Base-by-base conservation (phyloP, 2,797 vertebrate genomes). In the Hemibagrus guttatus region DNA sequence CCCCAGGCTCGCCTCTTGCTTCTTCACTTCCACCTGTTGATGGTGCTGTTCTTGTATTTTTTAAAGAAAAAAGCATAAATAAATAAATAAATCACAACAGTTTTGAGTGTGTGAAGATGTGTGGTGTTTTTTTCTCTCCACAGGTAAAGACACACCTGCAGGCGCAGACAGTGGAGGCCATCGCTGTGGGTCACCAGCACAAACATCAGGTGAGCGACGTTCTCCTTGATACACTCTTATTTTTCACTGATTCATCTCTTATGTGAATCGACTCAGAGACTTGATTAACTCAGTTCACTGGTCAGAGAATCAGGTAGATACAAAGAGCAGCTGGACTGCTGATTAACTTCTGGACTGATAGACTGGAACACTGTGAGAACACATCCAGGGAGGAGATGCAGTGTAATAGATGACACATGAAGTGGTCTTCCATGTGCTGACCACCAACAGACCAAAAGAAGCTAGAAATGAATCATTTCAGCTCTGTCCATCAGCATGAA, bases 111-210 rank as follows among this genome's bases (percentile, higher is more conserved):
- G 11, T 84, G 39, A 61, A 39, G 23, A 4, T 76, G 42, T 52
- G 31, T 54, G 19, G 91, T 85, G 89, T n/a, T 49, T 14, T 91
- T 85, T 89, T 42, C 26, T 59, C 87, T 71, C 52, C 1, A 26
- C 85, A 99, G 98, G 95, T 99, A 84, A 99, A 99, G 92, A 99
- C 97, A 0, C 98, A 98, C 81, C 96, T 98, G 49, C 98, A 99
- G 91, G 97, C 98, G 35, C 97, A 99, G 93, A 95, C 96, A 0
- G 89, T 96, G 90, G 90, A 95, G 0, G 79, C 95, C 0, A 91
- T 98, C 54, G 97, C 97, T 0, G 97, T 99, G 35, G 98, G 98
- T 19, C 96, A 99, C 92, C 98, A 99, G 92, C 98, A 99, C 90
- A 97, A 98, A 89, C 97, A 99, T 71, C 92, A 96, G 96, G 98